Evolutionary conservation across 2,888 invertebrate species (phyloP).

Genomic region (Polietes domitor): DNA sequence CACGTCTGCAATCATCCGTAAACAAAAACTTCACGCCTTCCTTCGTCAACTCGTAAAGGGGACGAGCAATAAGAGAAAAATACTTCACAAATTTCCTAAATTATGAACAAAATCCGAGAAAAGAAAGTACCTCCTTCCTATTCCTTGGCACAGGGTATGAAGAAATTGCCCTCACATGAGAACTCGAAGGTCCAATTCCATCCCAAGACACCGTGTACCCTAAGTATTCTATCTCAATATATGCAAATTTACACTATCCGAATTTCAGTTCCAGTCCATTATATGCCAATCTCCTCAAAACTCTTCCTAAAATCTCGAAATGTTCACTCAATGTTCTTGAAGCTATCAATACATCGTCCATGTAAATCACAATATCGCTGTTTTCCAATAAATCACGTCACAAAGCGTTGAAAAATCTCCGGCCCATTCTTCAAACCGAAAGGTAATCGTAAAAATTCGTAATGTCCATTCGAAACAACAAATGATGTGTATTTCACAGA

Average conservation of each 20-base stretch:
- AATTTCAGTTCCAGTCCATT: conserved; percentile 19
- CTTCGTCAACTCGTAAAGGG: conserved; percentile 52
- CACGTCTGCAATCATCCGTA: conserved; percentile 21
- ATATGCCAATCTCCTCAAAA: not conserved
- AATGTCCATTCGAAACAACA: conserved; percentile 17
- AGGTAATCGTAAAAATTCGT: not conserved
- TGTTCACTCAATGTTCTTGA: not conserved
- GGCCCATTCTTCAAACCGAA: conserved; percentile 18
- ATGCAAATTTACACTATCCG: conserved; percentile 39
- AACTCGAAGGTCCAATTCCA: conserved; percentile 44
- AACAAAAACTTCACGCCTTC: conserved; percentile 43
- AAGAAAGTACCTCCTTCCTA: conserved; percentile 26
- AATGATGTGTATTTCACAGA: conserved; percentile 16
- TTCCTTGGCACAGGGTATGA: conserved; percentile 42
- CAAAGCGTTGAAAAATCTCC: conserved; percentile 25
- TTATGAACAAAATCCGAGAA: conserved; percentile 57
- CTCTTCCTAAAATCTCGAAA: not conserved
- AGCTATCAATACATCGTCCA: conserved; percentile 38
- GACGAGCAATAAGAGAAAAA: conserved; percentile 57
- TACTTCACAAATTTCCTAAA: conserved; percentile 57
- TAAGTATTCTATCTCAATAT: conserved; percentile 33
- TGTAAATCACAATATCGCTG: not conserved
- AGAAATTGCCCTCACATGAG: conserved; percentile 35
- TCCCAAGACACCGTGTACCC: conserved; percentile 26
- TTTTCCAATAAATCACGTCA: not conserved